Evolutionary conservation across 2,797 vertebrate species (phyloP).

Genomic region (Salmo trutta): DNA sequence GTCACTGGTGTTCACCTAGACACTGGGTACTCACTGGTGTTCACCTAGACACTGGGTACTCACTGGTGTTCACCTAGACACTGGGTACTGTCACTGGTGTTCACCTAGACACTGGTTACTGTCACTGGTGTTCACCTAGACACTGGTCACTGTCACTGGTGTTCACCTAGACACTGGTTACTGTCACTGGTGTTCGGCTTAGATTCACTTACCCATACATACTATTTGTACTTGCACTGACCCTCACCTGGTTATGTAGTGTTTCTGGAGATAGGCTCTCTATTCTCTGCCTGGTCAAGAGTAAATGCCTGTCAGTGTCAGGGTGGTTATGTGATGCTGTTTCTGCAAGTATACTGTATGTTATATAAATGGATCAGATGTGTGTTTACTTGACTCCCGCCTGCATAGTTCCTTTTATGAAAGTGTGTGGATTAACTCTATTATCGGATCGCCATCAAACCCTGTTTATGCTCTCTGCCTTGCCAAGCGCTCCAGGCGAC

Average conservation of each 20-base stretch:
- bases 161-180: neutral
- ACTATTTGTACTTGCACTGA: neutral
- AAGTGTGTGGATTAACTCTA: constrained; percentile 9
- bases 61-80: neutral
- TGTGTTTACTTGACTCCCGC: constrained; percentile 61
- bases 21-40: neutral
- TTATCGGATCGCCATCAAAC: neutral
- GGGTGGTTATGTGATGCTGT: constrained; percentile 18
- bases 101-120: neutral
- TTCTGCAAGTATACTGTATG: neutral
- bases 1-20: neutral
- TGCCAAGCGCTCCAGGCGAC: neutral
- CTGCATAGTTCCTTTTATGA: constrained; percentile 25
- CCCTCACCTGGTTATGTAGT: neutral
- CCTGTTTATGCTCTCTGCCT: neutral
- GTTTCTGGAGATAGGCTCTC: neutral
- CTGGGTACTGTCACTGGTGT: neutral
- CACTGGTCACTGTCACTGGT: neutral
- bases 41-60: neutral
- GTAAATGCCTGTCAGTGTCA: neutral
- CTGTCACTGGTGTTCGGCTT: neutral
- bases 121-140: neutral
- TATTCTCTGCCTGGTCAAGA: neutral
- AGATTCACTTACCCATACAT: neutral
- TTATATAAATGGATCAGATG: constrained; percentile 15